Percentiles rank a stretch among this genome's conserved stretches.
phyloP scores from a whole-genome alignment of 1,140 invertebrate genomes.

The Ruditapes philippinarum region DNA sequence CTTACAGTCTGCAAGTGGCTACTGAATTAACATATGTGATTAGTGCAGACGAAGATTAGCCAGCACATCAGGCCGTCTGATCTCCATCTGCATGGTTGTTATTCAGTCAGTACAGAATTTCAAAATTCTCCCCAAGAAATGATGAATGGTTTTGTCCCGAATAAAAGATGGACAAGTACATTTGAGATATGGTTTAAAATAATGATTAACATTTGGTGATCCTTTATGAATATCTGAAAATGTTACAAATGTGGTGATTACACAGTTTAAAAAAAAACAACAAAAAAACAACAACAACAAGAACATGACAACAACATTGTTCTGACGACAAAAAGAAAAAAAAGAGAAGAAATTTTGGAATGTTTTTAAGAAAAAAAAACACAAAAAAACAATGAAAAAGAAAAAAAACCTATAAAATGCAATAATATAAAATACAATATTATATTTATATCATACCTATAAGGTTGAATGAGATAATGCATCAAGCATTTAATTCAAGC shows the following conservation, averaged over 20 bases:
- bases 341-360: background rate
- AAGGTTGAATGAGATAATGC: background rate
- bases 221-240: no score
- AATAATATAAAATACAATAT: background rate
- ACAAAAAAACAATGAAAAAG: conserved; percentile 17
- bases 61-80: background rate
- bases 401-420: no score
- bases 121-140: background rate
- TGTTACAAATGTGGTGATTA: no score
- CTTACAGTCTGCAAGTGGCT: background rate
- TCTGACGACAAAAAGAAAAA: background rate
- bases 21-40: background rate
- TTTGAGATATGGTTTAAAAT: background rate
- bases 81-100: background rate
- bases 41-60: background rate
- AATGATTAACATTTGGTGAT: no score
- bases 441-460: background rate
- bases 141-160: background rate
- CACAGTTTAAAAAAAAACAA: no score
- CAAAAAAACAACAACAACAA: no score
- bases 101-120: background rate
- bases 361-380: background rate
- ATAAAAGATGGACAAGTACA: background rate
- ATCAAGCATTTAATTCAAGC: background rate
- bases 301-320: no score